Evolutionary conservation across 2,888 invertebrate genomes (phyloP).

Genomic region (Antitype chi): DNA sequence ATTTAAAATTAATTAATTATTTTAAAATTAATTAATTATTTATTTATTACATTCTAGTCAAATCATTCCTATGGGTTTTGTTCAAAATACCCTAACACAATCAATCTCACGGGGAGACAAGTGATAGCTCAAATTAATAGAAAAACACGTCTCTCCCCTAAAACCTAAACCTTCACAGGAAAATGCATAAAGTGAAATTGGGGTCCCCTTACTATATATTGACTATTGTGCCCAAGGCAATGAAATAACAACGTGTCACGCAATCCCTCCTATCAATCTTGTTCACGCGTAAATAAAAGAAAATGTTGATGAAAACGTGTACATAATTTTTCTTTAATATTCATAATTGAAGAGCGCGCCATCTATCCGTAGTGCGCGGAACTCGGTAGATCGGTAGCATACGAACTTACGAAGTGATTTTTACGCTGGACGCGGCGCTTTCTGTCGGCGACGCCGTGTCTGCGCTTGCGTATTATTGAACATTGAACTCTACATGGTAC

Average conservation of each 20-base stretch:
- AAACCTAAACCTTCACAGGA: conserved; percentile 36
- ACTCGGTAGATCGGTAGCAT: conserved; percentile 73
- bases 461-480: conserved; percentile 46
- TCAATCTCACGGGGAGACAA: conserved; percentile 46
- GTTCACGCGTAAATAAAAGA: conserved; percentile 42
- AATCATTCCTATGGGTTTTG: not conserved
- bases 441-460: conserved; percentile 65
- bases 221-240: conserved; percentile 61
- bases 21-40: no score
- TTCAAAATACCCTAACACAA: not conserved
- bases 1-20: no score
- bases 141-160: conserved; percentile 44
- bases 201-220: conserved; percentile 47
- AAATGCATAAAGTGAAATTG: conserved; percentile 36
- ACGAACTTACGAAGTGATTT: conserved; percentile 65
- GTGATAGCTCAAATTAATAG: conserved; percentile 43
- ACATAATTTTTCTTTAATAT: not conserved
- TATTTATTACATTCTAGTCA: not conserved
- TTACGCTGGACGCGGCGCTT: conserved; percentile 61
- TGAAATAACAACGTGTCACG: conserved; percentile 73
- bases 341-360: conserved; percentile 73
- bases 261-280: conserved; percentile 50
- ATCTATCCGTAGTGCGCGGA: conserved; percentile 77
- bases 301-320: conserved; percentile 16
- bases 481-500: conserved; percentile 41